phyloP scores from a whole-genome alignment of 2,797 vertebrate species.

The Parauchenoglanis ngamensis region DNA sequence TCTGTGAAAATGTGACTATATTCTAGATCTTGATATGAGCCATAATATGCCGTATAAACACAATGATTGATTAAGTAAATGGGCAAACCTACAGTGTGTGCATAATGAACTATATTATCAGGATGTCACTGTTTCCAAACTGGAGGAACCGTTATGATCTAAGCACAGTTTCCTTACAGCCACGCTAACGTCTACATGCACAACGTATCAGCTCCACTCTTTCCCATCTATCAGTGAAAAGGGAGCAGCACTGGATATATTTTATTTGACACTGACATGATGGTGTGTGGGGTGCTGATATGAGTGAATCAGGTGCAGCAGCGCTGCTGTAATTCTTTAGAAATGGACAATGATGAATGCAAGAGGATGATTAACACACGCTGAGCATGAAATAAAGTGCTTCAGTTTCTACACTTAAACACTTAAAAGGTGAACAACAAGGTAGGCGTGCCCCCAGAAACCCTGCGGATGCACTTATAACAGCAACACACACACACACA shows the following conservation, averaged over 20 bases:
- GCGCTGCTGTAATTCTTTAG: background rate
- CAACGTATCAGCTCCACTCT: background rate
- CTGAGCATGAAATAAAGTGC: background rate
- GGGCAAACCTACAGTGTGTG: background rate
- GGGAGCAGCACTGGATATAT: background rate
- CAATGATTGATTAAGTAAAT: background rate
- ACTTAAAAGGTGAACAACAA: background rate
- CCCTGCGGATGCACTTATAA: too few species aligned
- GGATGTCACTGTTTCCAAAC: background rate
- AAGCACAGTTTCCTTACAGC: too few species aligned
- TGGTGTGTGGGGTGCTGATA: background rate
- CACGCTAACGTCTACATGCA: too few species aligned
- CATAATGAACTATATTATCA: background rate
- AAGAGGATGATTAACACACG: background rate
- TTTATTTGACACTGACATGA: background rate
- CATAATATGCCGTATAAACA: background rate
- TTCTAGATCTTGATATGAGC: background rate
- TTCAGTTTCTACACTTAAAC: too few species aligned
- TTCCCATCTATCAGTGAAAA: background rate
- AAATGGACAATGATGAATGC: background rate
- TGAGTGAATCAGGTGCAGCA: background rate
- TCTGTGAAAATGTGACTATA: too few species aligned
- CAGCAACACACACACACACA: background rate
- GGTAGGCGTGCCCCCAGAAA: background rate
- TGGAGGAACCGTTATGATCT: background rate